Evolutionary conservation across 1,140 invertebrate genomes (phyloP), one percentile per base, ranked within the genome.

Genomic region (Linepithema humile): DNA sequence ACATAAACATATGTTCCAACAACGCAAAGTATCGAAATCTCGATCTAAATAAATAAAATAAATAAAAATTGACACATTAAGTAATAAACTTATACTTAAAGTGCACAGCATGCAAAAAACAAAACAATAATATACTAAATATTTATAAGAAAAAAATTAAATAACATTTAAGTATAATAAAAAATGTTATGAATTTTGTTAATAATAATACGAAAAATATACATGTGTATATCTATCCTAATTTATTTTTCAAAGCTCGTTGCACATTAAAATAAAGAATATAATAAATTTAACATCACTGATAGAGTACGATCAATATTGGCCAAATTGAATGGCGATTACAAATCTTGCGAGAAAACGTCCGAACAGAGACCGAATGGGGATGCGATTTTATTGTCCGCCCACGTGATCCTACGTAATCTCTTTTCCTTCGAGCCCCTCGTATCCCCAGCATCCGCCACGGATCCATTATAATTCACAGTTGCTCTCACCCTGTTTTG

Each of bases 401-500:
- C 5, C 48, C 23, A 20, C 15, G 3, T 20, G 17, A 67, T 53
- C 10, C 17, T 78, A 55, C 12, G 23, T 78, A 67, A 67, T 78
- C 60, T 67, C 32, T 35, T 67, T 40, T 64, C 29, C 29, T 64
- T 38, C 29, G n/a, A 48, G 12, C 29, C 7, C 15, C 17, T 65
- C 15, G 59, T 12, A 38, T 50, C 45, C 48, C 40, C 17, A 29
- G 23, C 23, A 55, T 55, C 15, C 40, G 40, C 40, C 43, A 64
- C 32, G 6, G 29, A 35, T 50, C 60, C 23, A 78, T 78, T 78
- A 12, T 78, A 78, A 60, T 40, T 67, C 75, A 40, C 75, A 23
- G 23, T 6, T 78, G 32, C 45, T 38, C 32, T n/a, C 59, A 15
- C 35, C 15, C 23, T 67, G 17, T 67, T 78, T 78, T 53, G 20